Evolutionary conservation across 2,797 vertebrate species (phyloP).

Genomic region (Gephyroberyx darwinii): DNA sequence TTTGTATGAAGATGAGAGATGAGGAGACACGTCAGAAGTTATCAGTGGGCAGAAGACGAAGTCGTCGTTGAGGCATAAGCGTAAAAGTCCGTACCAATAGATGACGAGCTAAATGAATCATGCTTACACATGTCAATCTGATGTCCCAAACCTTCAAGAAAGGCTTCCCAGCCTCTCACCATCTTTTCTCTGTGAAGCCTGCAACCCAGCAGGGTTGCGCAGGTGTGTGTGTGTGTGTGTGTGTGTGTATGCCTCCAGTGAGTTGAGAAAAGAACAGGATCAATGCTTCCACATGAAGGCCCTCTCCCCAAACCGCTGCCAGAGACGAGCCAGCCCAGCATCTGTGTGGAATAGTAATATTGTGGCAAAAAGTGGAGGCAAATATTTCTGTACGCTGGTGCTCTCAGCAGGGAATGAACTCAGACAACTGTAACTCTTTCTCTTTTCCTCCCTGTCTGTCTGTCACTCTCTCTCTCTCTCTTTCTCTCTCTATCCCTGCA

Average conservation of each 20-base stretch:
- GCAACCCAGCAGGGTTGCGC: conserved; percentile 15
- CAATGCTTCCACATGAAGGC: conserved; percentile 61
- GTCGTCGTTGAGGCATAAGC: not conserved
- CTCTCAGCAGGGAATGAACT: conserved; percentile 43
- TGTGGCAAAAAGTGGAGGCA: conserved; percentile 63
- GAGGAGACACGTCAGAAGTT: not conserved
- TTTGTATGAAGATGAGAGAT: not conserved
- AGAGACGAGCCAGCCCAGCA: conserved; percentile 45
- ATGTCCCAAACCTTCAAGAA: conserved; percentile 38
- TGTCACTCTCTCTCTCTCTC: not conserved
- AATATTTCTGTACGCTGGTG: conserved; percentile 54
- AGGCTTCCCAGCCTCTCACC: conserved; percentile 39
- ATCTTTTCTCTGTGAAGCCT: conserved; percentile 41
- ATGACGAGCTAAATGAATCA: conserved; percentile 29
- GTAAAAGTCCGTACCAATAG: not conserved
- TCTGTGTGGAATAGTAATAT: conserved; percentile 70
- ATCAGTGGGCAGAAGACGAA: not conserved
- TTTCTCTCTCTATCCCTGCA: conserved; percentile 4
- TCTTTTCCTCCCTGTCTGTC: not conserved
- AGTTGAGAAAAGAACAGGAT: conserved; percentile 40
- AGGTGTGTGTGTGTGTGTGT: not conserved
- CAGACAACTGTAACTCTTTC: conserved; percentile 33
- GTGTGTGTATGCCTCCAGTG: not conserved
- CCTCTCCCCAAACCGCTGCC: conserved; percentile 51
- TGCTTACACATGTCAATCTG: conserved; percentile 17